Conservation (phyloP, 2,888 invertebrate species). For the Macrophya alboannulata region DNA sequence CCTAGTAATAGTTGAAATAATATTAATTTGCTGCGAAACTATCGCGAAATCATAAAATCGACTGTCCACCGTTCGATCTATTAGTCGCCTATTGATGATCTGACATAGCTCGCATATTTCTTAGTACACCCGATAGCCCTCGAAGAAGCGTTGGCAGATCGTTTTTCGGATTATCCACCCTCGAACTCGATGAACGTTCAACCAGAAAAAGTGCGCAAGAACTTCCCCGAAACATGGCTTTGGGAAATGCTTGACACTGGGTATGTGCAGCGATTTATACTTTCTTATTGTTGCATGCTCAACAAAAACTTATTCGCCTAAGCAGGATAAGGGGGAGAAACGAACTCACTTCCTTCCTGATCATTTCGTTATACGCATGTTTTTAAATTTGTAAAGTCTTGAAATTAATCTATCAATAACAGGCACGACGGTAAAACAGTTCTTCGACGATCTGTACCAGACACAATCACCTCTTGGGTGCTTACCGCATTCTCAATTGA, state of each 20-base stretch:
- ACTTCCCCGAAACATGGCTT: constrained; percentile 89
- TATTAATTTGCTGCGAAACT: not conserved
- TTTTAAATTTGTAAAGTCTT: not conserved
- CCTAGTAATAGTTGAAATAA: not conserved
- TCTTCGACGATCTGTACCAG: constrained; percentile 87
- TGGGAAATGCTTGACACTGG: constrained; percentile 84
- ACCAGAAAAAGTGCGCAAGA: constrained; percentile 81
- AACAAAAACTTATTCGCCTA: too few species aligned
- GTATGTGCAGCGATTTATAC: constrained; percentile 77
- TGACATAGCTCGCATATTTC: too few species aligned
- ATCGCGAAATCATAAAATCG: too few species aligned
- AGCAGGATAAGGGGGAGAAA: too few species aligned
- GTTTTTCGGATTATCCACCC: too few species aligned
- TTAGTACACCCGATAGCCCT: too few species aligned
- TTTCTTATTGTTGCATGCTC: too few species aligned
- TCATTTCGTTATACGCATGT: constrained; percentile 84
- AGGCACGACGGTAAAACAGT: constrained; percentile 84
- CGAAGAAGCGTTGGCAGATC: too few species aligned
- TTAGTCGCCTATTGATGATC: too few species aligned
- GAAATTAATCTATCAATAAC: constrained; percentile 55
- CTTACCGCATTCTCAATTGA: constrained; percentile 92
- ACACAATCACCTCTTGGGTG: constrained; percentile 92
- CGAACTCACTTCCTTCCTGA: constrained; percentile 82
- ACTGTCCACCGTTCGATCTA: too few species aligned
- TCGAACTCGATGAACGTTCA: too few species aligned